Evolutionary conservation across 2,113 vertebrate species (phyloP).

Genomic region (Emydocephalus ijimae): DNA sequence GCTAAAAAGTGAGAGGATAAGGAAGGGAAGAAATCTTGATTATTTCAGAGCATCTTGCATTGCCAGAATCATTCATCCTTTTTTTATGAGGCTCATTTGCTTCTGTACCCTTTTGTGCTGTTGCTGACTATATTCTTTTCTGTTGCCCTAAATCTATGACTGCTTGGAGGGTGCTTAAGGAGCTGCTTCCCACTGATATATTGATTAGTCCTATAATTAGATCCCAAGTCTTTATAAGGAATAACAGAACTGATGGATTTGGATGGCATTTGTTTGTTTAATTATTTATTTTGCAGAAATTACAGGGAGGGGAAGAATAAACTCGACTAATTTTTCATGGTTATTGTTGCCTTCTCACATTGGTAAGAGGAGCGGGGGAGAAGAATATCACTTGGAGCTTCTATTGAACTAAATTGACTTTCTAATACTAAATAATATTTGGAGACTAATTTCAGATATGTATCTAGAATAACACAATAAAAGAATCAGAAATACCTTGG

Average conservation of each 20-base stretch:
- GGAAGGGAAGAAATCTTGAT: not conserved
- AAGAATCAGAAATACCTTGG: not conserved
- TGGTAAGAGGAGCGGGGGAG: not conserved
- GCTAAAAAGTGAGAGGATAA: not conserved
- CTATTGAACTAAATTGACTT: not conserved
- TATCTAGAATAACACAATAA: not conserved
- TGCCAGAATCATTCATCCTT: conserved; percentile 57
- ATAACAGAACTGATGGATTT: conserved; percentile 72
- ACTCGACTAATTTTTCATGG: conserved; percentile 64
- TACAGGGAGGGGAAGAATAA: not conserved
- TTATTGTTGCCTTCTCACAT: not conserved
- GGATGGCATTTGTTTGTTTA: conserved; percentile 23
- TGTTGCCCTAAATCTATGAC: conserved; percentile 67
- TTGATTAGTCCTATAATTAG: conserved; percentile 84
- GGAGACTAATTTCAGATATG: not conserved
- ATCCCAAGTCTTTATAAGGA: conserved; percentile 59
- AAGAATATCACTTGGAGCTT: not conserved
- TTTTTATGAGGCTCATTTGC: conserved; percentile 67
- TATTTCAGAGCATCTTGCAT: conserved; percentile 60
- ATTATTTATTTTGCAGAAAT: not conserved
- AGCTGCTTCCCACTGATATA: conserved; percentile 75
- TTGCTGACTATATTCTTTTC: conserved; percentile 60
- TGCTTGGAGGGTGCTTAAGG: conserved; percentile 63
- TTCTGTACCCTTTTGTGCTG: conserved; percentile 66
- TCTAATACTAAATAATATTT: not conserved